Evolutionary conservation across 2,888 invertebrate genomes (phyloP).

Genomic region (Tenthredo mesomela): DNA sequence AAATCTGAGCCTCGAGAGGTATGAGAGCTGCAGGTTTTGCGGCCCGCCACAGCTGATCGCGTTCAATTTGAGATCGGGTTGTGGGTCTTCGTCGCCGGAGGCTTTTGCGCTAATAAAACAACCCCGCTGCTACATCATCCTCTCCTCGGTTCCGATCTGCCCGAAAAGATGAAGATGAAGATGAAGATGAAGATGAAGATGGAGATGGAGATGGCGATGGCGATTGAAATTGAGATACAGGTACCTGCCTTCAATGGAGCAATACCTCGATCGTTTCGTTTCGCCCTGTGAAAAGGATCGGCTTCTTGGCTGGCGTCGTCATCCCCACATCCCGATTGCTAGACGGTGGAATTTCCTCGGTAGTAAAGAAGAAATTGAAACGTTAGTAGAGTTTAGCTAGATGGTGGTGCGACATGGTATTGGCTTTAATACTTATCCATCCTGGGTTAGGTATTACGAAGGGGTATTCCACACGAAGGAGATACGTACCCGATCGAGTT

Average conservation of each 20-base stretch:
- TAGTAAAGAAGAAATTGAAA: conserved; percentile 10
- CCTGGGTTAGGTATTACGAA: background rate
- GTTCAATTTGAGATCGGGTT: conserved; percentile 46
- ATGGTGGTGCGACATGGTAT: background rate
- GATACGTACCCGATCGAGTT: background rate
- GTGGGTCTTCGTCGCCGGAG: conserved; percentile 15
- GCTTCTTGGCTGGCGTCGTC: background rate
- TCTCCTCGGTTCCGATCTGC: background rate
- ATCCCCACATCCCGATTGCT: background rate
- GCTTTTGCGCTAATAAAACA: conserved; percentile 42
- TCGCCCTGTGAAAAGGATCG: conserved; percentile 6
- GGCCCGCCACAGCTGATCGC: conserved; percentile 48
- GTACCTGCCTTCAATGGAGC: background rate
- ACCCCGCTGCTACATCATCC: conserved; percentile 17
- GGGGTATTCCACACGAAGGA: background rate
- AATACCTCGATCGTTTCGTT: conserved; percentile 16
- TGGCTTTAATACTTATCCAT: background rate
- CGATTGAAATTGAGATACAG: conserved; percentile 5
- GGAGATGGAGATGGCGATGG: background rate
- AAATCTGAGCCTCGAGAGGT: background rate
- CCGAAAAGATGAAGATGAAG: background rate
- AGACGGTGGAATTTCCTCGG: background rate
- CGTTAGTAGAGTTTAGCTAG: background rate
- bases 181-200: conserved; percentile 9
- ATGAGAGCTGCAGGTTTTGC: conserved; percentile 32